phyloP scores from a whole-genome alignment of 2,888 invertebrate genomes.

The Mythimna vitellina region DNA sequence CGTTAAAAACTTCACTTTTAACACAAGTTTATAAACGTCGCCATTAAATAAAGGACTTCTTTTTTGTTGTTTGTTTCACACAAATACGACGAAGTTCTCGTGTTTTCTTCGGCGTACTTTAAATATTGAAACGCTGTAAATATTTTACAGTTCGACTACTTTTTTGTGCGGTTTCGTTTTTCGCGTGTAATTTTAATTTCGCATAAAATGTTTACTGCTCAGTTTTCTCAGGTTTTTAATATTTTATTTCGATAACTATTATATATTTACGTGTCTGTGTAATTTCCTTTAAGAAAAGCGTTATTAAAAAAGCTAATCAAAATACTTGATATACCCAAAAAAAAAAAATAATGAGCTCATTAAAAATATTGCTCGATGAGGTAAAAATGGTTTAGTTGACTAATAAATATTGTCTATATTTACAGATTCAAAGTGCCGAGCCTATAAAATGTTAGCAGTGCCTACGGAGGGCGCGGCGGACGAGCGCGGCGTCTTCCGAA shows the following conservation, averaged over 20 bases:
- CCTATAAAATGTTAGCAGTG: conserved; percentile 33
- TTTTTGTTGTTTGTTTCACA: conserved; percentile 58
- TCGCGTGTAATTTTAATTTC: conserved; percentile 28
- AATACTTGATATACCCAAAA: neutral
- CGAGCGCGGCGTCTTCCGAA: conserved; percentile 43
- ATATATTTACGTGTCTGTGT: neutral
- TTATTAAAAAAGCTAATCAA: neutral
- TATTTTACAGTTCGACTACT: conserved; percentile 52
- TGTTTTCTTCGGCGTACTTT: conserved; percentile 55
- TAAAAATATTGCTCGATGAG: conserved; percentile 26
- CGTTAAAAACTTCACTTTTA: conserved; percentile 55
- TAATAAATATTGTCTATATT: conserved; percentile 21
- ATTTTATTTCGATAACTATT: conserved; percentile 28
- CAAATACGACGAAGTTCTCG: conserved; percentile 53
- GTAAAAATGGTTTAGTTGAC: conserved; percentile 4
- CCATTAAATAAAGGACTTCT: conserved; percentile 50
- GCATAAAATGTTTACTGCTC: conserved; percentile 43
- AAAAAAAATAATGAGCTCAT: conserved; percentile 36
- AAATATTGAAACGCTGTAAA: conserved; percentile 61
- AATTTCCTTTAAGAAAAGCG: conserved; percentile 5
- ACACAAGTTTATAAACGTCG: conserved; percentile 47
- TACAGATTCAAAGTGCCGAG: neutral
- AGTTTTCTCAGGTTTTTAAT: conserved; percentile 25
- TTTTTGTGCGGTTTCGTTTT: conserved; percentile 33
- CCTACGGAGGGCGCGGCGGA: conserved; percentile 2